These are phyloP conservation scores for Lytechinus variegatus DNA, from an alignment of 35 echinoderm and acorn worm species.

Conservation along the genomic window DNA sequence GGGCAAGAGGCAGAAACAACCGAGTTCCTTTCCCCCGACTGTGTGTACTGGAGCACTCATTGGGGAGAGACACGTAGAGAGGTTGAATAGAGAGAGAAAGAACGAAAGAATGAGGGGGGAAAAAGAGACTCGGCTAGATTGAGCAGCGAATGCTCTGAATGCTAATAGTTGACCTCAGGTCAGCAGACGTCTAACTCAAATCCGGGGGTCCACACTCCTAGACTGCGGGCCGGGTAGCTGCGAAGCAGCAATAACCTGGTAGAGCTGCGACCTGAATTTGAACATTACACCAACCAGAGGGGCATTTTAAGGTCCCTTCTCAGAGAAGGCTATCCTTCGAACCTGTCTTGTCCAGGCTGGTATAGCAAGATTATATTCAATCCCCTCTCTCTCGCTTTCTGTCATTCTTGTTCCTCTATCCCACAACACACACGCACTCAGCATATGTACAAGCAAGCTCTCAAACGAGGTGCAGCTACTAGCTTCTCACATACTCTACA, in stretches of 20 bases:
- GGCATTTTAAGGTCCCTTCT: not conserved
- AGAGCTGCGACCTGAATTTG: not conserved
- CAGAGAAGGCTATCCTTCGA: not conserved
- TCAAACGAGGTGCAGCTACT: not conserved
- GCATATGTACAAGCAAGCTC: not conserved
- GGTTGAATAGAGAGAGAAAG: not conserved
- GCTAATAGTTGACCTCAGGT: conserved; percentile 1
- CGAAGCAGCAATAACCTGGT: not conserved
- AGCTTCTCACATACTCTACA: not conserved
- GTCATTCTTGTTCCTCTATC: not conserved
- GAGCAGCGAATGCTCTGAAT: conserved; percentile 7
- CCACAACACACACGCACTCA: not conserved
- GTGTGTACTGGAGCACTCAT: not conserved
- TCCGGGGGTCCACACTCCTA: conserved; percentile 6
- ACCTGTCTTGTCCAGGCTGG: not conserved
- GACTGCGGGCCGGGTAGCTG: not conserved
- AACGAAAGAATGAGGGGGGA: conserved; percentile 8
- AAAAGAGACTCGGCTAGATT: conserved; percentile 11
- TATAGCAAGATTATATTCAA: not conserved
- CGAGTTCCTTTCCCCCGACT: not conserved
- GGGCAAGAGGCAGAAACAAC: not conserved
- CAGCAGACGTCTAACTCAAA: conserved; percentile 10
- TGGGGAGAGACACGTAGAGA: conserved; percentile 8
- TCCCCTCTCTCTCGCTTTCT: not conserved
- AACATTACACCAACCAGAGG: not conserved